Conservation (phyloP, 1,140 invertebrate species). For the Leptopilina clavipes region DNA sequence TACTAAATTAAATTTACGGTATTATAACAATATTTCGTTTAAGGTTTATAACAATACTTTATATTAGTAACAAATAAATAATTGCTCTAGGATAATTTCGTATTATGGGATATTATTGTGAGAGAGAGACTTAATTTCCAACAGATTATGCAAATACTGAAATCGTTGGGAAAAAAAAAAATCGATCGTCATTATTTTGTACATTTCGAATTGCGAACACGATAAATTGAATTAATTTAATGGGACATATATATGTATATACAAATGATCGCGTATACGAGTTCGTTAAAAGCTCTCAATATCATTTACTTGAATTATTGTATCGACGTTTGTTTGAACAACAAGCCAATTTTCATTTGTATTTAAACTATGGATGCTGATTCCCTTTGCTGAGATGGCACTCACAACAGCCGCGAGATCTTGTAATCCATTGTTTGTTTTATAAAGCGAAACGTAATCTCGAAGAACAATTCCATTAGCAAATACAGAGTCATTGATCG, state of each 20-base stretch:
- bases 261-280: background rate
- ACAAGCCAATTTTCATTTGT: conserved; percentile 61
- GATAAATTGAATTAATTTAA: conserved; percentile 9
- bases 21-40: too few relatives aligned
- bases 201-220: too few relatives aligned
- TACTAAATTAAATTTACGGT: too few relatives aligned
- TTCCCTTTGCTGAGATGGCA: conserved; percentile 50
- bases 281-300: conserved; percentile 60
- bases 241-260: background rate
- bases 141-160: too few relatives aligned
- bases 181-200: too few relatives aligned
- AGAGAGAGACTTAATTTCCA: too few relatives aligned
- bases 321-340: conserved; percentile 63
- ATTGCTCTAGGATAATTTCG: background rate
- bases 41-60: too few relatives aligned
- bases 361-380: conserved; percentile 61
- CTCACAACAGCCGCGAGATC: conserved; percentile 62
- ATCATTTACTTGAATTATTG: conserved; percentile 53
- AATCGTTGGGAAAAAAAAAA: too few relatives aligned
- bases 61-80: too few relatives aligned
- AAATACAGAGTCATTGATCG: conserved; percentile 67
- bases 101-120: background rate
- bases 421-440: conserved; percentile 51
- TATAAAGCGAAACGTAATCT: conserved; percentile 65
- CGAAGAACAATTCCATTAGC: conserved; percentile 63